Evolutionary conservation across 2,888 invertebrate species (phyloP), one percentile per base, ranked within the genome.

Genomic region (Troides aeacus): DNA sequence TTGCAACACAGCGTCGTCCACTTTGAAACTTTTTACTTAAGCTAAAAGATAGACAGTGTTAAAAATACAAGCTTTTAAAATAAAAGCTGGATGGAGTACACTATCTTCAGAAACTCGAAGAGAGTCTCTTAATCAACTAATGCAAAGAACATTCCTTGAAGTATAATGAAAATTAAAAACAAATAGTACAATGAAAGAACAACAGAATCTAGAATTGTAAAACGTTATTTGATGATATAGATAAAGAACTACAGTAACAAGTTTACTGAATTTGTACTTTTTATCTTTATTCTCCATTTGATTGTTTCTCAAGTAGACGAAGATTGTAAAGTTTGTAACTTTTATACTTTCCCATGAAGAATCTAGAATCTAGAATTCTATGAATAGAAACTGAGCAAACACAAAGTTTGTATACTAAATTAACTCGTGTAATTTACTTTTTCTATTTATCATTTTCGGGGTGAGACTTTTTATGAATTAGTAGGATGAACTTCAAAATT

Each of bases 61-160:
- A 62, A 68, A 67, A 62, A 63, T 68, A 62, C 63, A 68, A 63
- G 68, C 58, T 63, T 39, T 63, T 62, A 58, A 63, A 63, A 59
- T 46, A 24, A 68, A 68, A 68, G 58, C 63, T 62, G 58, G 63
- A 24, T 46, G 30, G 46, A 59, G 50, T 62, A 63, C 59, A 59
- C 46, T 66, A 17, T 63, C 59, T 63, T 50, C 57, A 42, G n/a
- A 56, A 59, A 21, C 42, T 61, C 64, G 42, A 42, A 53, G 60
- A 59, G 21, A 23, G 36, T 60, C 64, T 46, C 69, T 61, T 69
- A 69, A 69, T 69, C 64, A 65, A 69, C 60, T 68, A 68, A 68
- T 68, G 59, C 64, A 68, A 64, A 64, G 68, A 69, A 61, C 61
- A 56, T 69, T 62, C 53, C 58, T 10, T 23, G 61, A 56, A 57